These are phyloP conservation scores for Zenarchopterus dispar DNA, from an alignment of 2,797 vertebrate genomes.

Conservation along the genomic window DNA sequence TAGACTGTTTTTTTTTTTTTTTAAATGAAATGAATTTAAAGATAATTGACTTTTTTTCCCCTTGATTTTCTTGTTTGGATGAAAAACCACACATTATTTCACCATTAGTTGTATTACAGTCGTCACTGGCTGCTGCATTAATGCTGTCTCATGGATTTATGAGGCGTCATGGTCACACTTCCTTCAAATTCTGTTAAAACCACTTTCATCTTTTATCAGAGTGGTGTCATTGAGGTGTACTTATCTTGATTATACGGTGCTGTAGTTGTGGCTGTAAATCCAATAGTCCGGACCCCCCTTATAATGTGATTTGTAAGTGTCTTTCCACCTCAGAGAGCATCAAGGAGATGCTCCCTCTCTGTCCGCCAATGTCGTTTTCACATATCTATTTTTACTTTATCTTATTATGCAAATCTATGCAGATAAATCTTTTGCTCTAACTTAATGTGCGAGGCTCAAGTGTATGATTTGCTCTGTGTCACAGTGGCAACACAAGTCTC, in stretches of 20 bases:
- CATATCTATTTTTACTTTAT: neutral
- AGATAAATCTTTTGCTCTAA: constrained; percentile 22
- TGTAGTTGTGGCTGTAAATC: constrained; percentile 1
- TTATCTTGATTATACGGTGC: constrained; percentile 13
- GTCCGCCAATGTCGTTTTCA: constrained; percentile 16
- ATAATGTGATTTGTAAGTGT: constrained; percentile 2
- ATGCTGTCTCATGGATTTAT: too few relatives aligned
- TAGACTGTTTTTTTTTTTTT: neutral
- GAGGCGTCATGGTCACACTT: neutral
- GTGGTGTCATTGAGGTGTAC: neutral
- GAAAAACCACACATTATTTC: too few relatives aligned
- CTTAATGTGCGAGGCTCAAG: constrained; percentile 4
- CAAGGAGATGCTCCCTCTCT: constrained; percentile 12
- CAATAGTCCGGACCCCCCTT: neutral
- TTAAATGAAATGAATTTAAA: too few relatives aligned
- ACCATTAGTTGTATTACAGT: too few relatives aligned
- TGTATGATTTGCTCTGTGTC: neutral
- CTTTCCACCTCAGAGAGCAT: constrained; percentile 25
- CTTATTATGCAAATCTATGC: constrained; percentile 33
- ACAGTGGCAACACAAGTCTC: constrained; percentile 12
- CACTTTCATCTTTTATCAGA: neutral
- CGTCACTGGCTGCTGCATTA: too few relatives aligned
- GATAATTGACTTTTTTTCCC: too few relatives aligned
- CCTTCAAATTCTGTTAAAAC: neutral
- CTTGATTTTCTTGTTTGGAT: too few relatives aligned